Conservation (phyloP, 2,797 vertebrate species). For the Tragopan temminckii region DNA sequence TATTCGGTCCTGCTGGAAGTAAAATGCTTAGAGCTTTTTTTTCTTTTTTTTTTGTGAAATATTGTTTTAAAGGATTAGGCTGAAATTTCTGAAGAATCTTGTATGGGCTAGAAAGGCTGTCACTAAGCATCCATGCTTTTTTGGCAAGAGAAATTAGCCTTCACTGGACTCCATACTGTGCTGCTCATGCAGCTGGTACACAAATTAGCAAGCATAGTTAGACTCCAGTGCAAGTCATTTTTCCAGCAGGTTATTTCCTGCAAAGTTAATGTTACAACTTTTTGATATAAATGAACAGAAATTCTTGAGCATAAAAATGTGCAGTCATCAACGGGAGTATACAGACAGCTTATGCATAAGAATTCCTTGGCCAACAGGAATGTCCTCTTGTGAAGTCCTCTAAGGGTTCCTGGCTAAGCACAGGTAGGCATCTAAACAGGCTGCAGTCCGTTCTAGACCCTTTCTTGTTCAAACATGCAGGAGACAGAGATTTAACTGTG, state of each 20-base stretch:
- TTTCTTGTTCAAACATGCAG: background rate
- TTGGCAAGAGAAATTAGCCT: conserved; percentile 11
- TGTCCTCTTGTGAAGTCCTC: background rate
- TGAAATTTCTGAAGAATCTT: background rate
- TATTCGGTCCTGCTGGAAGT: background rate
- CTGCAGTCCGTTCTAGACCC: background rate
- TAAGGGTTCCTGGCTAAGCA: background rate
- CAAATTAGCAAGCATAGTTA: background rate
- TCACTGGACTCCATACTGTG: background rate
- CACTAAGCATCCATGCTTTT: background rate
- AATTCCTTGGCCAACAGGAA: background rate
- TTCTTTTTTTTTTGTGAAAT: background rate
- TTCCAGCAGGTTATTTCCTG: background rate
- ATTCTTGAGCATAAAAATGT: background rate
- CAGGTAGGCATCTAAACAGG: background rate
- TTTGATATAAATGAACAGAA: background rate
- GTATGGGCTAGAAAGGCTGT: background rate
- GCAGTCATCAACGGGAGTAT: background rate
- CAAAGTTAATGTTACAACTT: background rate
- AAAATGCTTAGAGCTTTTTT: conserved; percentile 1
- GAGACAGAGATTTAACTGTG: conserved; percentile 84
- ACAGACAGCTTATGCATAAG: background rate
- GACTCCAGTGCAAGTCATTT: background rate
- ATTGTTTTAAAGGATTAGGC: background rate
- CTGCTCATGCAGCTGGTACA: background rate